These are phyloP conservation scores for Scortum barcoo DNA, from an alignment of 2,113 vertebrate species.

Conservation along the genomic window DNA sequence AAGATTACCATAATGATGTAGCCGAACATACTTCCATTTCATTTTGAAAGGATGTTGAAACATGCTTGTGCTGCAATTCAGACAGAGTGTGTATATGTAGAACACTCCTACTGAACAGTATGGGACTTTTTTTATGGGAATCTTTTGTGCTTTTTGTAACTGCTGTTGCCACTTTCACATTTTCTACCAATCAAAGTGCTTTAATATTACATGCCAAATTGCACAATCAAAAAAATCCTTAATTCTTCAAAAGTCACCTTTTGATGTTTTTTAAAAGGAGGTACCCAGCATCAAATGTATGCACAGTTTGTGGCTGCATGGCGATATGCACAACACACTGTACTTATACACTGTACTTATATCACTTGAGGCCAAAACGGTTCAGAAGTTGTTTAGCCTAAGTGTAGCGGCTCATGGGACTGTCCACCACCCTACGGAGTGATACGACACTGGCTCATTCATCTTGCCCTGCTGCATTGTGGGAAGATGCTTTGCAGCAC, in stretches of 20 bases:
- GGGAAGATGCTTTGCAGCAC: slow-evolving; percentile 43
- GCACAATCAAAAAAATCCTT: not conserved
- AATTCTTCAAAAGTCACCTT: not conserved
- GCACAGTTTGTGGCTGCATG: not conserved
- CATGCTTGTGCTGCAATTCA: slow-evolving; percentile 16
- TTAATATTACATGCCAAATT: not conserved
- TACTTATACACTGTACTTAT: slow-evolving; percentile 26
- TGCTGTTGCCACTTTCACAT: not conserved
- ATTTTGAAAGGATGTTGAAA: slow-evolving; percentile 32
- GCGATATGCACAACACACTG: slow-evolving; percentile 7
- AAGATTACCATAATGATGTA: slow-evolving; percentile 38
- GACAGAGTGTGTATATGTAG: not conserved
- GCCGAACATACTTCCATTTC: slow-evolving; percentile 18
- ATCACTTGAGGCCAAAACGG: slow-evolving; percentile 7
- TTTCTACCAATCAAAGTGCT: not conserved
- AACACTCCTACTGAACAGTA: not conserved
- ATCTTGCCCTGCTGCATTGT: slow-evolving; percentile 67
- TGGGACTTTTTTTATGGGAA: slow-evolving; percentile 4
- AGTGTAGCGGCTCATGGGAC: slow-evolving; percentile 30
- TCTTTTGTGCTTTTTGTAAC: not conserved
- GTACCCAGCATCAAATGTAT: not conserved
- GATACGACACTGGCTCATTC: slow-evolving; percentile 52
- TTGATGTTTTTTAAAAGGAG: slow-evolving; percentile 6
- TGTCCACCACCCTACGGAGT: slow-evolving; percentile 43
- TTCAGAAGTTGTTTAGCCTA: slow-evolving; percentile 25